These are phyloP conservation scores for Drosophila subobscura DNA, from an alignment of 1,140 invertebrate species.

Conservation along the genomic window DNA sequence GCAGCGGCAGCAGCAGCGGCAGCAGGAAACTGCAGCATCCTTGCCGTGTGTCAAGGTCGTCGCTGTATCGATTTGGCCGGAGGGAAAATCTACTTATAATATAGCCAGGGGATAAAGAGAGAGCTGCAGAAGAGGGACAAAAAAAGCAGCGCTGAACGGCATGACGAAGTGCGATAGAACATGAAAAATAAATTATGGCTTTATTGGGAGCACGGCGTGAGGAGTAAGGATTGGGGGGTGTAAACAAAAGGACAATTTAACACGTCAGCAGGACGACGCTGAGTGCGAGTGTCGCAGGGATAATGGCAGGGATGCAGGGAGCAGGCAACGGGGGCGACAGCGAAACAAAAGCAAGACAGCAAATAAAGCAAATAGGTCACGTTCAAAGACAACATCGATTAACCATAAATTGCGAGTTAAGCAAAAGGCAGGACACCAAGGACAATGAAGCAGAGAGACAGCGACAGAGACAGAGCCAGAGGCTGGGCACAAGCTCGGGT, in stretches of 20 bases:
- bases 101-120: constrained; percentile 5
- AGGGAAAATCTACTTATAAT: constrained; percentile 14
- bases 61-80: constrained; percentile 53
- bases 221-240: not conserved
- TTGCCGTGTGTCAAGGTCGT: constrained; percentile 59
- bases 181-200: constrained; percentile 82
- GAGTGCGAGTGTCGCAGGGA: constrained; percentile 50
- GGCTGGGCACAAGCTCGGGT: constrained; percentile 39
- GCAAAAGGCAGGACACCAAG: constrained; percentile 71
- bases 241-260: constrained; percentile 82
- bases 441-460: not conserved
- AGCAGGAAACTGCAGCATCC: constrained; percentile 38
- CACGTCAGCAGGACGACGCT: constrained; percentile 78
- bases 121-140: constrained; percentile 9
- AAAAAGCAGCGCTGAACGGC: constrained; percentile 14
- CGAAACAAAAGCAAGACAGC: constrained; percentile 46
- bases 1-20: constrained; percentile 53
- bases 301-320: constrained; percentile 33
- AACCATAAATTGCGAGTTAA: constrained; percentile 83
- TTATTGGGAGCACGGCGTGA: constrained; percentile 73
- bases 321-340: constrained; percentile 15
- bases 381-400: constrained; percentile 83
- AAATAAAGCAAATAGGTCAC: constrained; percentile 83
- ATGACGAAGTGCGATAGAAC: constrained; percentile 75
- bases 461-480: constrained; percentile 3